Evolutionary conservation across 2,888 invertebrate species (phyloP).

Genomic region (Orthonychiurus folsomi): DNA sequence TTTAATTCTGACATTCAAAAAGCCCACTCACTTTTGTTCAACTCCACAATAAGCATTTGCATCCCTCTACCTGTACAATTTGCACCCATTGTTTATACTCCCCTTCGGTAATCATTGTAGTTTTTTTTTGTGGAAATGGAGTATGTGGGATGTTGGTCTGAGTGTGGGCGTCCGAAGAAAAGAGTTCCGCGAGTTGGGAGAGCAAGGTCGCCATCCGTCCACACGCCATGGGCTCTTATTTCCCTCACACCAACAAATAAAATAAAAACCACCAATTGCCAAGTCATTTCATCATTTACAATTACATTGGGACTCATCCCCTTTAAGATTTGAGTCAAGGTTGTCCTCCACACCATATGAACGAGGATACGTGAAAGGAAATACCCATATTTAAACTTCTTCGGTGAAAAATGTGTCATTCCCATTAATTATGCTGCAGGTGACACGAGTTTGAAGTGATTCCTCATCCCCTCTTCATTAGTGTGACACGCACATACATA

Average conservation of each 20-base stretch:
- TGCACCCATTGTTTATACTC: too few relatives aligned
- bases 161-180: too few relatives aligned
- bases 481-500: background rate
- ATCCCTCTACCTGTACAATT: too few relatives aligned
- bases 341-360: background rate
- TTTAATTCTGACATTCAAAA: too few relatives aligned
- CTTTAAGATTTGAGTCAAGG: background rate
- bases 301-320: background rate
- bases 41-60: too few relatives aligned
- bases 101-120: too few relatives aligned
- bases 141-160: background rate
- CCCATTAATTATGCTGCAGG: too few relatives aligned
- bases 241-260: background rate
- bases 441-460: background rate
- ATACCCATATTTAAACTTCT: background rate
- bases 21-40: too few relatives aligned
- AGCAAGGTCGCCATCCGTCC: background rate
- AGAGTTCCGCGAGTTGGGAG: too few relatives aligned
- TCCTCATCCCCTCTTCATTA: background rate
- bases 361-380: too few relatives aligned
- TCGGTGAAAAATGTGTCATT: background rate
- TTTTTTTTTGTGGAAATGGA: too few relatives aligned
- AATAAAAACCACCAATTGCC: background rate
- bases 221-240: background rate
- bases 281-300: background rate